phyloP scores from a whole-genome alignment of 2,797 vertebrate species.

The Coluber constrictor region DNA sequence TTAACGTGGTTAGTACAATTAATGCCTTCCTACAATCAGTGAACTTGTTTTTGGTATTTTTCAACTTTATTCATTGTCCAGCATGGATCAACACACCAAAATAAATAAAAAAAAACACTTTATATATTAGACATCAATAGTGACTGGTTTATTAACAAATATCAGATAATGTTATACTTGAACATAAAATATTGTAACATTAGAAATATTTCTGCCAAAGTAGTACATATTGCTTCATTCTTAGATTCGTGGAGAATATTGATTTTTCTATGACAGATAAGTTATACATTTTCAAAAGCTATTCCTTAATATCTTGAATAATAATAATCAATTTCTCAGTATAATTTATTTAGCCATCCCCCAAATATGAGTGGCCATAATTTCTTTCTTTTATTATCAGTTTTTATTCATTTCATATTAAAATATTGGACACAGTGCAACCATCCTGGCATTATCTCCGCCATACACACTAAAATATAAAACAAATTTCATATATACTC shows the following conservation, averaged over 20 bases:
- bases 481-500: too few relatives aligned
- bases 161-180: neutral
- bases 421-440: too few relatives aligned
- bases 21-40: neutral
- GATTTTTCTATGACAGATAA: too few relatives aligned
- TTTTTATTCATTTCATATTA: too few relatives aligned
- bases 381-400: neutral
- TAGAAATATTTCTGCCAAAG: neutral
- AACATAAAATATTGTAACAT: neutral
- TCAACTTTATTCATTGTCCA: neutral
- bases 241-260: neutral
- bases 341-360: neutral
- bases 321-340: neutral
- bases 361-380: neutral
- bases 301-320: neutral
- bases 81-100: too few relatives aligned
- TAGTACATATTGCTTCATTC: neutral
- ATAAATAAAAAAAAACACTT: neutral
- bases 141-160: neutral
- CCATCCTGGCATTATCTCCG: too few relatives aligned
- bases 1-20: neutral
- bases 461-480: too few relatives aligned
- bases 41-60: neutral
- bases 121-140: neutral
- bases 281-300: too few relatives aligned